Base-by-base conservation (phyloP, 1,140 invertebrate genomes). In the Drosophila ironensis region DNA sequence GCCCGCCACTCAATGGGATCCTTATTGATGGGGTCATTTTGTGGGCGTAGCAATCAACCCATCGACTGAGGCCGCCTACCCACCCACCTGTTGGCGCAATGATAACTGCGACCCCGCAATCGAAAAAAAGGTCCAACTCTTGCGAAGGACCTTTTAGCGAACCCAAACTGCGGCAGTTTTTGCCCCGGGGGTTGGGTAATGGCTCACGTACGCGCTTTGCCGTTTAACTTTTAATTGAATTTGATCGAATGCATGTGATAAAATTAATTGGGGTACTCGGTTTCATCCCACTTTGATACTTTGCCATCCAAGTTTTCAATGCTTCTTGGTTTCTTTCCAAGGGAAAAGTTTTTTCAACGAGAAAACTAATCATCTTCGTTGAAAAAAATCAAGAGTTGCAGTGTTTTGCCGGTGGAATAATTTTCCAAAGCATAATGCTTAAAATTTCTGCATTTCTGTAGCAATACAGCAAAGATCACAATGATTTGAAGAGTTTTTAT, bases 191-290 rank as follows among this genome's bases (percentile, higher is more conserved):
- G 48, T 47, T 77, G 78, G 77, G 77, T 82, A 82, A 82, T 84
- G 69, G 51, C 64, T 47, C 78, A 84, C 80, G 73, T 84, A 73
- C 59, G 50, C 54, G 45, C 42, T 40, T 64, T 42, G 63, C 44
- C 75, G 47, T 73, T 84, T 84, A 84, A 86, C 69, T 84, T 86
- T 84, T 84, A 84, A 84, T 84, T 84, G 80, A 84, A 84, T 84
- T 78, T 71, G 78, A 84, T 84, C 80, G 74, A 86, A 86, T 71
- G 59, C 78, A 84, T 78, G 73, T 71, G 80, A 84, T 84, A 78
- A 84, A 86, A 78, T 86, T 84, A 84, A 84, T 84, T 84, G 80
- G 45, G 51, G 44, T n/a, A 27, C 19, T 24, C 5, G 8, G 19
- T 47, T 24, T 30, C 28, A 24, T 16, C 3, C 12, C 11, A 42